A percentile compares a stretch with the other conserved stretches of the same genome.
Conservation (phyloP, 2,113 vertebrate species). For the Hippoglossus stenolepis region DNA sequence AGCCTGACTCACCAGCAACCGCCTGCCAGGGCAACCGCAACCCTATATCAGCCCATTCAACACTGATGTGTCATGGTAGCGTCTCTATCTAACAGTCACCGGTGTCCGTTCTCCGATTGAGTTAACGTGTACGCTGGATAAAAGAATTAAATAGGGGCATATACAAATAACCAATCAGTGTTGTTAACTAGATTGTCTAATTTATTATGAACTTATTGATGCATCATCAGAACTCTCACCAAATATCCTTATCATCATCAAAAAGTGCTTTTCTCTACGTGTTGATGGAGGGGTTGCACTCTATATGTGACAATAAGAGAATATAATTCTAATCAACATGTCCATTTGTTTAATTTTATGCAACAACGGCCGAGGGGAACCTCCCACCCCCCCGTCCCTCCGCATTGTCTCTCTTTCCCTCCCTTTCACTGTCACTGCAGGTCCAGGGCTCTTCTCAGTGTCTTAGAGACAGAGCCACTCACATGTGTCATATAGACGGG, state of each 20-base stretch:
- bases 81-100: slow-evolving; percentile 11
- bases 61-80: slow-evolving; percentile 9
- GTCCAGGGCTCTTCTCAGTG: slow-evolving; percentile 45
- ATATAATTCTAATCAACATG: slow-evolving; percentile 8
- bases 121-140: background rate
- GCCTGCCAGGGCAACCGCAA: slow-evolving; percentile 45
- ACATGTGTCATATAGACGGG: slow-evolving; percentile 13
- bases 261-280: background rate
- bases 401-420: slow-evolving; percentile 46
- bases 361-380: slow-evolving; percentile 31
- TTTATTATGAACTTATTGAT: too few relatives aligned
- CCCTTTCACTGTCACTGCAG: slow-evolving; percentile 53
- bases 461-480: slow-evolving; percentile 36
- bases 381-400: slow-evolving; percentile 31
- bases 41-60: slow-evolving; percentile 31
- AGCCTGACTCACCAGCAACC: slow-evolving; percentile 66
- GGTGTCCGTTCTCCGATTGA: slow-evolving; percentile 4
- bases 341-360: slow-evolving; percentile 30
- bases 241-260: background rate
- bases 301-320: background rate
- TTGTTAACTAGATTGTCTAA: background rate
- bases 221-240: too few relatives aligned
- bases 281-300: background rate
- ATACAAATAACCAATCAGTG: background rate
- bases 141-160: background rate